A percentile compares a stretch with the other conserved stretches of the same genome.
These are phyloP conservation scores for Belonocnema kinseyi DNA, from an alignment of 1,140 invertebrate genomes.

Conservation along the genomic window DNA sequence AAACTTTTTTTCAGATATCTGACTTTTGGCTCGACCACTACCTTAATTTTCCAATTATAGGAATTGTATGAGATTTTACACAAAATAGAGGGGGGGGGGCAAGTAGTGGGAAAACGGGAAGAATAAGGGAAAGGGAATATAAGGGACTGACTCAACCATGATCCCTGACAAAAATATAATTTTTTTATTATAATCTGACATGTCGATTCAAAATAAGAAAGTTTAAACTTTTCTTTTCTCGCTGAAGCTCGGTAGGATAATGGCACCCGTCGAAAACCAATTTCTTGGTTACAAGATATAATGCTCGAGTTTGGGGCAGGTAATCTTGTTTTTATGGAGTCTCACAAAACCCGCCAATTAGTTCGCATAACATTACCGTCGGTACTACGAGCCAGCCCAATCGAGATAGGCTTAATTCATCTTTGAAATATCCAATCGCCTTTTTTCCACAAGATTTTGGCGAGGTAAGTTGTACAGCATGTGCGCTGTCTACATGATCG, in stretches of 20 bases:
- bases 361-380: conserved; percentile 68
- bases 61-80: too few relatives aligned
- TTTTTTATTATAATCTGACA: too few relatives aligned
- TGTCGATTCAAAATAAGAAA: too few relatives aligned
- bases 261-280: neutral
- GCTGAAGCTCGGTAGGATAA: neutral
- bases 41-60: too few relatives aligned
- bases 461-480: neutral
- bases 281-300: neutral
- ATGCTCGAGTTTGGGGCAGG: conserved; percentile 33
- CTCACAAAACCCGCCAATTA: conserved; percentile 65
- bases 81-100: too few relatives aligned
- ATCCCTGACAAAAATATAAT: too few relatives aligned
- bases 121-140: too few relatives aligned
- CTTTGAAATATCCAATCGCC: conserved; percentile 16
- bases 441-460: conserved; percentile 11
- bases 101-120: too few relatives aligned
- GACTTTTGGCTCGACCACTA: too few relatives aligned
- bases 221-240: too few relatives aligned
- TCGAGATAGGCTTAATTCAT: conserved; percentile 8
- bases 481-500: conserved; percentile 5
- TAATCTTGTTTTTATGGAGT: conserved; percentile 65
- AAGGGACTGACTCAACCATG: too few relatives aligned
- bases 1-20: too few relatives aligned
- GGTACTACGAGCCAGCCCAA: conserved; percentile 42